Evolutionary conservation across 2,797 vertebrate species (phyloP), one percentile per base, ranked within the genome.

Genomic region (Euphonia xanthogaster): DNA sequence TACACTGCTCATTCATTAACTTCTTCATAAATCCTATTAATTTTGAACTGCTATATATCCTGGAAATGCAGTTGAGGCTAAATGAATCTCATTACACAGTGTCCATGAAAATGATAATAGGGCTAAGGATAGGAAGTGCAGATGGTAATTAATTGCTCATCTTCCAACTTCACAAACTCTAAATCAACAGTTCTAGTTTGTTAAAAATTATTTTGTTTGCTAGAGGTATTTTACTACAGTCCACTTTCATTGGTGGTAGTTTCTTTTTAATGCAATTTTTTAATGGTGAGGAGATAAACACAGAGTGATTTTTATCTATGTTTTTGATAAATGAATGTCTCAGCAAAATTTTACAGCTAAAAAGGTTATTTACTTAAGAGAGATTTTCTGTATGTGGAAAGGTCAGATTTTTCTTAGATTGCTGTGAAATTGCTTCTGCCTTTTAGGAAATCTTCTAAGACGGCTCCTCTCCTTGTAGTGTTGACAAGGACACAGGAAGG

Each of bases 341-440:
- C 95, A 92, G 97, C 95, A 96, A 97, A 97, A 97, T 97, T 98
- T 98, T 98, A 97, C 98, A 98, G 98, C 97, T 97, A 97, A 98
- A 98, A 98, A 98, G 96, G 97, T 98, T 99, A 98, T 98, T 99
- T 99, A 98, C 98, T 98, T 98, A 98, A 98, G 98, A 98, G 98
- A 98, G 97, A 98, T 98, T 97, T 97, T 98, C 95, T 97, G 94
- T 94, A 95, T 96, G 97, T 96, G 97, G 98, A 99, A 99, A 99
- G 98, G 98, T 99, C 98, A 99, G 98, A 95, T 97, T 97, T 98
- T 98, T 97, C 97, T 95, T 97, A 97, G 96, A 97, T 94, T 91
- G 91, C 98, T 98, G 97, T 98, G 98, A 99, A 98, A 99, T 98
- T 98, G 98, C 98, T 98, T 98, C 98, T 98, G 98, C 98, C 98